Conservation (phyloP, 2,888 invertebrate genomes). For the Parelbella ahira region DNA sequence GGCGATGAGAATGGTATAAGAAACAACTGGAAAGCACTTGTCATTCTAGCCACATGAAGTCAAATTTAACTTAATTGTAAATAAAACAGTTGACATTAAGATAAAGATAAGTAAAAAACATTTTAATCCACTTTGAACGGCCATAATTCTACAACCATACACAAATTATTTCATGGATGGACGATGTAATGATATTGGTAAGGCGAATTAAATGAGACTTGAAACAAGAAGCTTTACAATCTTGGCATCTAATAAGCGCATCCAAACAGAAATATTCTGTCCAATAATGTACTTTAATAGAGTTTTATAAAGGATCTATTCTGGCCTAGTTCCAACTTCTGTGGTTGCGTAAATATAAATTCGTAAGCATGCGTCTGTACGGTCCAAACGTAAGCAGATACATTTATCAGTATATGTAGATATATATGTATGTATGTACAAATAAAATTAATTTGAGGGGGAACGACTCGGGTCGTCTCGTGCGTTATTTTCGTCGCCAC, state of each 20-base stretch:
- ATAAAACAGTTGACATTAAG: too few species aligned
- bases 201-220: too few species aligned
- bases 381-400: slow-evolving; percentile 56
- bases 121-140: too few species aligned
- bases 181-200: too few species aligned
- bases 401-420: slow-evolving; percentile 58
- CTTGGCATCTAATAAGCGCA: slow-evolving; percentile 11
- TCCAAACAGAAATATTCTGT: slow-evolving; percentile 10
- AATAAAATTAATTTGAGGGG: slow-evolving; percentile 73
- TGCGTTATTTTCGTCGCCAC: slow-evolving; percentile 72
- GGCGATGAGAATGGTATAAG: too few species aligned
- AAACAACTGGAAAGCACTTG: too few species aligned
- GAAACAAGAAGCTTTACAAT: not conserved
- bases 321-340: slow-evolving; percentile 35
- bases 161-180: too few species aligned
- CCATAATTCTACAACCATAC: too few species aligned
- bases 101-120: too few species aligned
- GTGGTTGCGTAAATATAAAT: slow-evolving; percentile 23
- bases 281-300: slow-evolving; percentile 23
- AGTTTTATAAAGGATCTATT: slow-evolving; percentile 27
- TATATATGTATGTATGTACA: slow-evolving; percentile 48
- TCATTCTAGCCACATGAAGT: too few species aligned
- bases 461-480: slow-evolving; percentile 58
- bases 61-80: too few species aligned
- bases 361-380: slow-evolving; percentile 29